Evolutionary conservation across 2,888 invertebrate genomes (phyloP).

Genomic region (Ditylenchus weischeri): DNA sequence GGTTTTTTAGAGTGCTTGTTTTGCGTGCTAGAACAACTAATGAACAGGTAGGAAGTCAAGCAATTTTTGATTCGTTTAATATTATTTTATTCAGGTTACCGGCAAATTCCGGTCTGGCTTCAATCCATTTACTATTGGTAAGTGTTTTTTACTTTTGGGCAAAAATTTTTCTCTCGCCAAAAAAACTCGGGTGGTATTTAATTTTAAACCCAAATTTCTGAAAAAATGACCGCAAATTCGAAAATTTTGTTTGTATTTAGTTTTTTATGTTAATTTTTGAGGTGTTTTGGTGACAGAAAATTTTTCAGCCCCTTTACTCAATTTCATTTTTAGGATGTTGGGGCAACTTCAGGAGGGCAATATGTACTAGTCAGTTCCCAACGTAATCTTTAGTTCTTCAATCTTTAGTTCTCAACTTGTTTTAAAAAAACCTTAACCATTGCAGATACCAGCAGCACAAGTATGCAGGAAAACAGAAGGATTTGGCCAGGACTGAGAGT

Average conservation of each 20-base stretch:
- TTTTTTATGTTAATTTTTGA: too few relatives aligned
- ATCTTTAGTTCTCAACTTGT: conserved; percentile 21
- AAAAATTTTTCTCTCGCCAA: too few relatives aligned
- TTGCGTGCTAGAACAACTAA: conserved; percentile 95
- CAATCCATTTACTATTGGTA: conserved; percentile 91
- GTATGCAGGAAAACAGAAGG: conserved; percentile 15
- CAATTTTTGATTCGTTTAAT: neutral
- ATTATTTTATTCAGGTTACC: conserved; percentile 69
- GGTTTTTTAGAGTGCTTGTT: conserved; percentile 71
- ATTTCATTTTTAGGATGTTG: conserved; percentile 66
- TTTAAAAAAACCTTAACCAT: conserved; percentile 5
- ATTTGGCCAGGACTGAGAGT: conserved; percentile 29
- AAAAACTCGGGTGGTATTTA: too few relatives aligned
- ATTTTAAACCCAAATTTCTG: too few relatives aligned
- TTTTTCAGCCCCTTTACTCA: too few relatives aligned
- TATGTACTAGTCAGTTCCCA: conserved; percentile 95
- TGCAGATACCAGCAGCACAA: conserved; percentile 22
- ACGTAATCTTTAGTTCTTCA: conserved; percentile 67
- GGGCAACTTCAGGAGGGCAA: conserved; percentile 87
- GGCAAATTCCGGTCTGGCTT: conserved; percentile 97
- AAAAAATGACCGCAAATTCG: too few relatives aligned
- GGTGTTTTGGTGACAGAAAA: too few relatives aligned
- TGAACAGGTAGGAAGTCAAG: conserved; percentile 72
- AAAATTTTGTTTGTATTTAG: too few relatives aligned
- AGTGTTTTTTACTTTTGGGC: too few relatives aligned